Evolutionary conservation across 2,113 vertebrate genomes (phyloP), one percentile per base, ranked within the genome.

Genomic region (Labeo rohita): DNA sequence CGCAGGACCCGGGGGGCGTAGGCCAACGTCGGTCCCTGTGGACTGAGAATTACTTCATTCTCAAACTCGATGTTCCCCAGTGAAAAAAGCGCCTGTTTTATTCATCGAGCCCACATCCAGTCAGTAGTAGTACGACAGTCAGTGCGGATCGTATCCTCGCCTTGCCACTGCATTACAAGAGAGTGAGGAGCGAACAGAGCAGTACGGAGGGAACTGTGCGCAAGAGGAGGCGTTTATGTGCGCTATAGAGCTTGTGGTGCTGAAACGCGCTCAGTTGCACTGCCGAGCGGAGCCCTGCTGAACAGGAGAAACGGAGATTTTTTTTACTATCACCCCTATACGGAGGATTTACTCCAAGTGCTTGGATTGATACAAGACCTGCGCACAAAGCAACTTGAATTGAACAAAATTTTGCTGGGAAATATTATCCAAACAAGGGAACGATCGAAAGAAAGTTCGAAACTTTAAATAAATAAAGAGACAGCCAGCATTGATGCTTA

Each of bases 91-190:
- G 50, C n/a, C 82, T 45, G 68, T 39, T 15, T 73, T 45, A 84
- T 74, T 73, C 88, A 72, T 56, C 65, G 75, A 89, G 88, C 80
- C 91, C 49, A 91, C 87, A 91, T 90, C 90, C 87, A 72, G 92
- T 82, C 91, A 92, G 91, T 36, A 8, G 11, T 50, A 63, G 18
- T 59, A 93, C 90, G 91, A 92, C 89, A 89, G 93, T 91, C 90
- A 91, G 90, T 89, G 92, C 89, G 90, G 90, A 92, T 94, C 91
- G 92, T 86, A 90, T 39, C 86, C 83, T 86, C 90, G 92, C 89
- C 83, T 90, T 85, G 87, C 88, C 88, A 66, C 74, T 43, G 49
- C 72, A 39, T 28, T 47, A 83, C 54, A 65, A 65, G 83, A 47
- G 59, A 61, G 72, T 80, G 89, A 87, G 88, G 87, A 61, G 72